Evolutionary conservation across 2,113 vertebrate genomes (phyloP), one percentile per base, ranked within the genome.

Genomic region (Hassar affinis): DNA sequence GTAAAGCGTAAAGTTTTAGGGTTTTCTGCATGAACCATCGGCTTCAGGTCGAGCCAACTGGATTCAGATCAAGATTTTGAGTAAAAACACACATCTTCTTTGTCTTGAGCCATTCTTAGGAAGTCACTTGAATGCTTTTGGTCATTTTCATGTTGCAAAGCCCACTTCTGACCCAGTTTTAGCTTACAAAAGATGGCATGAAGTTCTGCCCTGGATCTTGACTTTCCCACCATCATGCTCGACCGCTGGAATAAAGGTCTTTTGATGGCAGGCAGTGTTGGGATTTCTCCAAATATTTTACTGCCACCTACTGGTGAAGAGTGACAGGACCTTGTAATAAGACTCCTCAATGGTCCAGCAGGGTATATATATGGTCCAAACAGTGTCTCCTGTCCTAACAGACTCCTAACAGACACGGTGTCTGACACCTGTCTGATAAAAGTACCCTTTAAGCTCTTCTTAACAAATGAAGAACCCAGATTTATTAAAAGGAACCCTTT

Each of bases 171-270:
- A 17, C 68, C 68, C 38, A 47, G 69, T 35, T 66, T 66, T 66
- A 66, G n/a, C n/a, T 62, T 62, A 42, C 38, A 72, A 47, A 38
- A 72, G 69, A 27, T 74, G 42, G 22, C 14, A 74, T 49, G 11
- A 49, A 1, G 5, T 47, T 49, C 69, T 74, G 69, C 6, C 45
- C 20, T 49, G 33, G 74, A 74, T 51, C 51, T 22, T 33, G 49
- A 54, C 74, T 7, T 51, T 69, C 66, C 25, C 66, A 69, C 35
- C 47, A 76, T 9, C 49, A 76, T 76, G 47, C 49, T 76, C 54
- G 49, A 35, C 10, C 47, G 22, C 69, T 49, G 25, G 22, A 5
- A 49, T 3, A 49, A 27, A 11, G 11, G 47, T 47, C 5, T 47
- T 27, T 49, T 27, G 42, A 5, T 66, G 33, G 33, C 20, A 12